These are phyloP conservation scores for Prionailurus viverrinus DNA, from an alignment of 2,113 vertebrate species.

Conservation along the genomic window DNA sequence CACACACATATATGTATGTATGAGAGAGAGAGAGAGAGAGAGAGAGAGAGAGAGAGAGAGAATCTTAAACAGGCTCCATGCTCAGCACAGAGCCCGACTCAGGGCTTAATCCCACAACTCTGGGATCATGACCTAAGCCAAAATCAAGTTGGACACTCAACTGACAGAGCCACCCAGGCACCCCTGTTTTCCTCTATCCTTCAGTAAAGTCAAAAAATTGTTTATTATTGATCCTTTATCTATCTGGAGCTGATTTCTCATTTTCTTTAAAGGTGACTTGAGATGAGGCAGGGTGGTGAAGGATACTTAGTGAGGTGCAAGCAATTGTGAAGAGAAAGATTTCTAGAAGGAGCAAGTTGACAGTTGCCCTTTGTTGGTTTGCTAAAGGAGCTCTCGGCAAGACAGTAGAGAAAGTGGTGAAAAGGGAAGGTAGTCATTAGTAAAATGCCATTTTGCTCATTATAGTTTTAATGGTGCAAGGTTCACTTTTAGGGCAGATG, in stretches of 20 bases:
- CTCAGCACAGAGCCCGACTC: too few species aligned
- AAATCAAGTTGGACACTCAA: too few species aligned
- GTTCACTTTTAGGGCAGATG: conserved; percentile 66
- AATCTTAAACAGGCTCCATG: too few species aligned
- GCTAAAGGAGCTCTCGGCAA: conserved; percentile 12
- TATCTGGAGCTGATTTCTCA: not conserved
- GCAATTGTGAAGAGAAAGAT: not conserved
- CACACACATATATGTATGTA: too few species aligned
- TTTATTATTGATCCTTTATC: not conserved
- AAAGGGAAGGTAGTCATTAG: conserved; percentile 72
- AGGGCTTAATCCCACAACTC: too few species aligned
- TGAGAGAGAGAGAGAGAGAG: too few species aligned
- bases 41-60: too few species aligned
- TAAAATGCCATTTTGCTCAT: conserved; percentile 74
- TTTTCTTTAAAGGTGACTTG: not conserved
- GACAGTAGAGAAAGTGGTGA: not conserved
- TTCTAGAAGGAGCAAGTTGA: conserved; percentile 12
- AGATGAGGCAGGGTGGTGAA: not conserved
- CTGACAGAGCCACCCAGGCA: too few species aligned
- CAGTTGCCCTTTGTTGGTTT: conserved; percentile 73
- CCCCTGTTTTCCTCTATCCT: not conserved
- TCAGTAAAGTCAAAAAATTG: not conserved
- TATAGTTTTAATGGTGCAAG: conserved; percentile 70
- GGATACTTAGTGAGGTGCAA: not conserved
- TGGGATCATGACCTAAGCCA: too few species aligned